Conservation (phyloP, 2,113 vertebrate species). For the Boulengeromyrus knoepffleri region DNA sequence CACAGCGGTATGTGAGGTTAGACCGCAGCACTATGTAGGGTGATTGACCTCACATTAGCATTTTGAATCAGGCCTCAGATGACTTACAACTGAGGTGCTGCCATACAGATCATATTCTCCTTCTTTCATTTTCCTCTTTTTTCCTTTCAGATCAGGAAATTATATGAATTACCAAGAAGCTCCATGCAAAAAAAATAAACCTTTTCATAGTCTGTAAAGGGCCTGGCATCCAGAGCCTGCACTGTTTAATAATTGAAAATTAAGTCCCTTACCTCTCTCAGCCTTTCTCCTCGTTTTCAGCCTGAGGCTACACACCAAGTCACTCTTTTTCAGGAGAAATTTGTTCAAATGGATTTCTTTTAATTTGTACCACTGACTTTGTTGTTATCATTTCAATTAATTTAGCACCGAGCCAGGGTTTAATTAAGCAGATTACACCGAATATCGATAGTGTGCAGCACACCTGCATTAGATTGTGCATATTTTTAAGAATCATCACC, state of each 20-base stretch:
- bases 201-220: not conserved
- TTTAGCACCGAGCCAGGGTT: not conserved
- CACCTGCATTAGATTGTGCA: not conserved
- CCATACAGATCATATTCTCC: too few species aligned
- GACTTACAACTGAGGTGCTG: not conserved
- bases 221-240: not conserved
- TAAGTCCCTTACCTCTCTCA: not conserved
- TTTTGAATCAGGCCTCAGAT: not conserved
- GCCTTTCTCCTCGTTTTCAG: not conserved
- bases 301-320: not conserved
- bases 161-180: not conserved
- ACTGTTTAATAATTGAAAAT: not conserved
- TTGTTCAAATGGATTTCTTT: not conserved
- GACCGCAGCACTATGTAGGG: not conserved
- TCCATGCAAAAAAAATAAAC: not conserved
- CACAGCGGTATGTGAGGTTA: too few species aligned
- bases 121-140: not conserved
- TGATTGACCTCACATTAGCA: not conserved
- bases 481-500: not conserved
- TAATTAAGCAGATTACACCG: slow-evolving; percentile 9
- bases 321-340: not conserved
- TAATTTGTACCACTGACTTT: slow-evolving; percentile 5
- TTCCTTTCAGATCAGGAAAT: not conserved
- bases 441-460: not conserved
- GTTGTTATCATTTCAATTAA: slow-evolving; percentile 14